Evolutionary conservation across 2,888 invertebrate species (phyloP), one percentile per base, ranked within the genome.

Genomic region (Drosophila anceps): DNA sequence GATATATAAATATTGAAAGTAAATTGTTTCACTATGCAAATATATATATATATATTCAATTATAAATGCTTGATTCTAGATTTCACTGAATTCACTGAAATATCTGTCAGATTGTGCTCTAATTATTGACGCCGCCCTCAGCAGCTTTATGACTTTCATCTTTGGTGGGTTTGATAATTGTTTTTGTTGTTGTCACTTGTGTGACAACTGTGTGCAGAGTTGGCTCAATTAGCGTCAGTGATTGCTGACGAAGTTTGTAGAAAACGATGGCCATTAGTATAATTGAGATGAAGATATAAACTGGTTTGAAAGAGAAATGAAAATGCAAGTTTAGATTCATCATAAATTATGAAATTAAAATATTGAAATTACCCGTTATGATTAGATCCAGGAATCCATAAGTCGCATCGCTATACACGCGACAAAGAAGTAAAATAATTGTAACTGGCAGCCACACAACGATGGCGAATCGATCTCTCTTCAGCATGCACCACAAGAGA

Each of bases 351-450:
- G 13, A n/a, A 9, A 29, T 18, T 4, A 4, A 2, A 5, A 5
- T 5, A 1, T 10, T 29, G n/a, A 18, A 8, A 18, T 10, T 37
- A 53, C 53, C 37, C 15, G 33, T 53, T 27, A 53, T 53, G 4
- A 53, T 53, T 10, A 53, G 24, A 24, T 53, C 53, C 3, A 53
- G 10, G n/a, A 53, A 53, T 10, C 53, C 53, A 53, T 53, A 53
- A 20, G 53, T 53, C n/a, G 33, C 53, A 35, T 53, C 6, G 35
- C 53, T 35, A 35, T 6, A 35, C 20, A 37, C 35, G 10, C 53
- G 35, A 15, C 13, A 53, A 7, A 53, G 2, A 9, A 53, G 35
- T 24, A 53, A 37, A 15, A 37, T 15, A 33, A 35, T 24, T 20
- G 53, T 53, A 0, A 37, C 9, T 1, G 53, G 35, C 35, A 37